Percentiles rank a stretch among this genome's conserved stretches.
Conservation (phyloP, 2,797 vertebrate species). For the Oceanodroma leucorhoa region DNA sequence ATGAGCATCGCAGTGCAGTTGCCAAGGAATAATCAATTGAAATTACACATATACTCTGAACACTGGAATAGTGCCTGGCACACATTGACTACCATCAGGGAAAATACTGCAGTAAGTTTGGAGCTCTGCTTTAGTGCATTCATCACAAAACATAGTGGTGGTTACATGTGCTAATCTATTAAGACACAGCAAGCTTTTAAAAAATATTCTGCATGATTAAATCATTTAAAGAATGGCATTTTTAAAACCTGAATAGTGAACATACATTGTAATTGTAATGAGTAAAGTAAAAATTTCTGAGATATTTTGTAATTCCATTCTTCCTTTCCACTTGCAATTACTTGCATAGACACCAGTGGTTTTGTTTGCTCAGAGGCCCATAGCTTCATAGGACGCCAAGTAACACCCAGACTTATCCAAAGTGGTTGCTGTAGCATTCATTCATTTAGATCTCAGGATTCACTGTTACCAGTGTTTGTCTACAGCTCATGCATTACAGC, state of each 20-base stretch:
- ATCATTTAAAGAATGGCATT: neutral
- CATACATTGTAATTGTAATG: neutral
- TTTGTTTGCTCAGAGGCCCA: neutral
- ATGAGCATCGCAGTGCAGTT: neutral
- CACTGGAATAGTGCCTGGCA: neutral
- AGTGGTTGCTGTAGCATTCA: neutral
- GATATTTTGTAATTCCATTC: neutral
- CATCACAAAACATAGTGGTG: neutral
- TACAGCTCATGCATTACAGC: neutral
- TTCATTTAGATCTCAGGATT: neutral
- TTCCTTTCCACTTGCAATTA: neutral
- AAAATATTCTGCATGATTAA: neutral
- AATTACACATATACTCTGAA: neutral
- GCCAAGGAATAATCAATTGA: conserved; percentile 31
- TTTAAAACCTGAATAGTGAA: neutral
- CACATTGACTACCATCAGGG: neutral
- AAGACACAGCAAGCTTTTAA: neutral
- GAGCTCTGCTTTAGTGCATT: neutral
- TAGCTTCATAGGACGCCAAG: neutral
- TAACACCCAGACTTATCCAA: neutral
- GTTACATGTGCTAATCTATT: neutral
- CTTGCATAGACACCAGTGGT: fast-evolving
- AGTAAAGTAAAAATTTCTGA: neutral
- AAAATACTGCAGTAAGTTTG: neutral
- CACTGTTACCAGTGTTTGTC: neutral